Percentiles rank a stretch among this genome's conserved stretches.
These are phyloP conservation scores for Cyprinodon diabolis DNA, from an alignment of 2,797 vertebrate genomes.

Conservation along the genomic window DNA sequence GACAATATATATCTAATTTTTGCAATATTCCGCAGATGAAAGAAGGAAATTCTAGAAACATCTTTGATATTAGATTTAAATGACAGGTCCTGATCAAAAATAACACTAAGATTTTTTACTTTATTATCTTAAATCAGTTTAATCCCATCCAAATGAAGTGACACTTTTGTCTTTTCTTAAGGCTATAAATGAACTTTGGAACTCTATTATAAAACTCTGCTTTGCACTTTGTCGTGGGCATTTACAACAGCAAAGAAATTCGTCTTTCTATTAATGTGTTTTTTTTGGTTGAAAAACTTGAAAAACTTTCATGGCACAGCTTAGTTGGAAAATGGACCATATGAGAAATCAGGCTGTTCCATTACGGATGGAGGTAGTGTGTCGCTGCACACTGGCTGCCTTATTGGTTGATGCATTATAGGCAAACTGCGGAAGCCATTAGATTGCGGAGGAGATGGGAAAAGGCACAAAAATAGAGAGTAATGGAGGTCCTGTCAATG, in stretches of 20 bases:
- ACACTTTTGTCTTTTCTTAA: neutral
- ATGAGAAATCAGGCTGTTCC: slow-evolving; percentile 39
- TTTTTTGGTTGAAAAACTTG: slow-evolving; percentile 20
- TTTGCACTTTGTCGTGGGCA: neutral
- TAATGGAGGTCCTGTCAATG: slow-evolving; percentile 52
- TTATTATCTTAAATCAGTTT: no score
- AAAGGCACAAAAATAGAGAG: slow-evolving; percentile 37
- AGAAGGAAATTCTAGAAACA: no score
- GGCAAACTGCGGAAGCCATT: slow-evolving; percentile 61
- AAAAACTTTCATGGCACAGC: slow-evolving; percentile 30
- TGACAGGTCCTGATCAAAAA: no score
- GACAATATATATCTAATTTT: no score
- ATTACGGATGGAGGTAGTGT: slow-evolving; percentile 60
- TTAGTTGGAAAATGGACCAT: slow-evolving; percentile 43
- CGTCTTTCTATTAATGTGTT: slow-evolving; percentile 4
- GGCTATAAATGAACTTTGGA: neutral
- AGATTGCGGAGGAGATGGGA: slow-evolving; percentile 44
- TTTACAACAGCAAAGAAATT: neutral
- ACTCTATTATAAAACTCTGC: neutral
- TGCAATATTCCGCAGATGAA: no score
- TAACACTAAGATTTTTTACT: no score
- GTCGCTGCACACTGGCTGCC: slow-evolving; percentile 62
- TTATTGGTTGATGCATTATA: slow-evolving; percentile 53
- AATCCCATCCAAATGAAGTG: no score
- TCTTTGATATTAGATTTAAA: no score